Conservation (phyloP, 1,140 invertebrate genomes). For the Lamellibrachia luymesi region DNA sequence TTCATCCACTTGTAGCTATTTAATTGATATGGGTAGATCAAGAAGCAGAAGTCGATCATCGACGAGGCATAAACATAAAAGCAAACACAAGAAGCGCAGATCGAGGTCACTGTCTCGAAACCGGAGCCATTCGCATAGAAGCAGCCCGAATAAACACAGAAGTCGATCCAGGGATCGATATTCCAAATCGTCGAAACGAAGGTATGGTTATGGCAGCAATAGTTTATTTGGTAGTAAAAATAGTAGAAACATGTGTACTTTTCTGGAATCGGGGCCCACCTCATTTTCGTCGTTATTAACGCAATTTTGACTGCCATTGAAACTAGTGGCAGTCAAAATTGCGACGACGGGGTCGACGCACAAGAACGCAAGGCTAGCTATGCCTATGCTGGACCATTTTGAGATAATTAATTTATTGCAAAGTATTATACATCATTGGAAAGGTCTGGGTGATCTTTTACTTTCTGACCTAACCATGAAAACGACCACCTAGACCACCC, state of each 20-base stretch:
- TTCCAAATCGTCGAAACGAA: not conserved
- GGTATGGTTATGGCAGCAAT: not conserved
- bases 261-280: too few relatives aligned
- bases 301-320: too few relatives aligned
- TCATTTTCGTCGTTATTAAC: too few relatives aligned
- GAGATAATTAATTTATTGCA: too few relatives aligned
- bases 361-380: too few relatives aligned
- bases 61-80: not conserved
- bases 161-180: not conserved
- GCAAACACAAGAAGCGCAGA: not conserved
- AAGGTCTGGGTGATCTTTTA: too few relatives aligned
- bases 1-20: not conserved
- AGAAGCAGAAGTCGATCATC: conserved; percentile 4
- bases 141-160: not conserved
- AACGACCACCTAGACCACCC: too few relatives aligned
- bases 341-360: too few relatives aligned
- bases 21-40: conserved; percentile 5
- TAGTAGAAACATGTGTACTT: not conserved
- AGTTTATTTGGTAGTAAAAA: not conserved
- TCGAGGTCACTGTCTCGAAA: not conserved
- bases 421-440: too few relatives aligned
- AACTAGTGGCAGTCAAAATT: too few relatives aligned
- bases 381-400: too few relatives aligned
- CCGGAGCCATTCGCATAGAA: not conserved
- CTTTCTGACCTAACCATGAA: too few relatives aligned